Evolutionary conservation across 2,888 invertebrate genomes (phyloP).

Genomic region (Ennomos fuscantarius): DNA sequence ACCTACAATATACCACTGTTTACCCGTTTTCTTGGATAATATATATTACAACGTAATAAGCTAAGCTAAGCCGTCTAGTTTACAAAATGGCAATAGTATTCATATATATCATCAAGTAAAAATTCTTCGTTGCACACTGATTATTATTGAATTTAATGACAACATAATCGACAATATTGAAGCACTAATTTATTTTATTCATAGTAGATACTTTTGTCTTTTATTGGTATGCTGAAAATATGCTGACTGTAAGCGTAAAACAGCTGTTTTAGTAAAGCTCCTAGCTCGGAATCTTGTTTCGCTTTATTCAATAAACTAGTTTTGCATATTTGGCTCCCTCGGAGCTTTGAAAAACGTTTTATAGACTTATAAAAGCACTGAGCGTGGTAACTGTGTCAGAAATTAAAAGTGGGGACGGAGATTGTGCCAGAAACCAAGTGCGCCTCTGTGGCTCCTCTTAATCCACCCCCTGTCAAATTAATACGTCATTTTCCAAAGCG

Average conservation of each 20-base stretch:
- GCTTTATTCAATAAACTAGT: conserved; percentile 31
- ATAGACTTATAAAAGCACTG: conserved; percentile 24
- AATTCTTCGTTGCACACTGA: no score
- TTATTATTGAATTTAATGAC: no score
- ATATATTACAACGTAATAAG: no score
- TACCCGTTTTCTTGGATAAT: no score
- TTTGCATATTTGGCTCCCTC: conserved; percentile 27
- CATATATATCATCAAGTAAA: no score
- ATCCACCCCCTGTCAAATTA: conserved; percentile 42
- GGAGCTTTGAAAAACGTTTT: conserved; percentile 19
- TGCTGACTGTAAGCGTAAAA: conserved; percentile 7
- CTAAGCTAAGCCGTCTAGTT: no score
- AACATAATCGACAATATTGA: no score
- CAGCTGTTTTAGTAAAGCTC: conserved; percentile 14
- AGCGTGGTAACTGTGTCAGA: conserved; percentile 30
- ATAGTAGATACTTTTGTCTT: no score
- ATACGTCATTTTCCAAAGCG: conserved; percentile 32
- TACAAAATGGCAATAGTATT: no score
- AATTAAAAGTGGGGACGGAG: conserved; percentile 24
- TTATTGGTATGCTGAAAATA: background rate
- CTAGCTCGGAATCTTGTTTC: conserved; percentile 16
- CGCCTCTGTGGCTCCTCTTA: conserved; percentile 36
- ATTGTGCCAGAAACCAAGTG: conserved; percentile 33
- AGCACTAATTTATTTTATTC: no score
- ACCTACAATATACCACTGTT: no score